These are phyloP conservation scores for Merops nubicus DNA, from an alignment of 2,113 vertebrate genomes.

Conservation along the genomic window DNA sequence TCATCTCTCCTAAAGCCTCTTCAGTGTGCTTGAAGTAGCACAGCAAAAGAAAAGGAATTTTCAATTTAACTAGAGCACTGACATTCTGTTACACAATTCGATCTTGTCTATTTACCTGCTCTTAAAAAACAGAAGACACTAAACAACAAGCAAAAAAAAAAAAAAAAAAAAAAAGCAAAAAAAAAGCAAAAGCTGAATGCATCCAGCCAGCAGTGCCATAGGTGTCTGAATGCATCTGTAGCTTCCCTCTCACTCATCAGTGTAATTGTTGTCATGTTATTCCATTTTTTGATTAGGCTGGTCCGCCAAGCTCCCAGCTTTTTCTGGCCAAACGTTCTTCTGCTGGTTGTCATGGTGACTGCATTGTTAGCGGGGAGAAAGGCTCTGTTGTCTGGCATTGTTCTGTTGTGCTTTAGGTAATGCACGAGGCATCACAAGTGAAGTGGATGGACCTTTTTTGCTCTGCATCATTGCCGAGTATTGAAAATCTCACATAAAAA, in stretches of 20 bases:
- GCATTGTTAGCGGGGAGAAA: slow-evolving; percentile 82
- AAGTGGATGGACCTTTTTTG: slow-evolving; percentile 88
- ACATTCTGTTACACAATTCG: slow-evolving; percentile 85
- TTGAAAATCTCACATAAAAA: slow-evolving; percentile 87
- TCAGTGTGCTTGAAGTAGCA: slow-evolving; percentile 81
- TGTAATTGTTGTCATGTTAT: slow-evolving; percentile 86
- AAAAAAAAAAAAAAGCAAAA: neutral
- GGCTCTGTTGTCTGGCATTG: slow-evolving; percentile 85
- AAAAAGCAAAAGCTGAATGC: slow-evolving; percentile 68
- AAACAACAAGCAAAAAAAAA: slow-evolving; percentile 57
- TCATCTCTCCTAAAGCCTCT: slow-evolving; percentile 85
- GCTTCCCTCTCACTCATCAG: slow-evolving; percentile 82
- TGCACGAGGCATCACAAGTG: slow-evolving; percentile 84
- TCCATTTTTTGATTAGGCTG: slow-evolving; percentile 88
- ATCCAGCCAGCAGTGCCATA: slow-evolving; percentile 74
- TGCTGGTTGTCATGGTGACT: slow-evolving; percentile 87
- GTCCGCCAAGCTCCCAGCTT: slow-evolving; percentile 83
- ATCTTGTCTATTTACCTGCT: slow-evolving; percentile 84
- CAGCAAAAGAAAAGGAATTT: slow-evolving; percentile 84
- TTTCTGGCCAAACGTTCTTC: slow-evolving; percentile 85
- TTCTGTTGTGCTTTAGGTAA: slow-evolving; percentile 87
- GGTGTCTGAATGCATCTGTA: slow-evolving; percentile 81
- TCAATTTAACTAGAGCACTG: slow-evolving; percentile 85
- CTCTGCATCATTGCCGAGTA: slow-evolving; percentile 84
- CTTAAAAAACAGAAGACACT: slow-evolving; percentile 81